Percentiles rank a stretch among this genome's conserved stretches.
These are phyloP conservation scores for Indri indri DNA, from an alignment of 2,113 vertebrate species.

Conservation along the genomic window DNA sequence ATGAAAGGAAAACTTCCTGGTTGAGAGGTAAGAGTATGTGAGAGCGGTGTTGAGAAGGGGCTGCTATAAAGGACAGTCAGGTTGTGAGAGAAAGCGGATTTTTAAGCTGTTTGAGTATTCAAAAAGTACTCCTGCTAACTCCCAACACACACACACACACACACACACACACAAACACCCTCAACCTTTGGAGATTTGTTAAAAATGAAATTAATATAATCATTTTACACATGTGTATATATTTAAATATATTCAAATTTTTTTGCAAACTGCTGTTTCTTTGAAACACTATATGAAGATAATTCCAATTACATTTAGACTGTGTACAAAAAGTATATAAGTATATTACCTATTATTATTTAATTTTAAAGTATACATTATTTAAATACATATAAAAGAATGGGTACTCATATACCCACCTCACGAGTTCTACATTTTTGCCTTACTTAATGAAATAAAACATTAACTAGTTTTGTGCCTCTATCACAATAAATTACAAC, in stretches of 20 bases:
- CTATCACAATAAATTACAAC: background rate
- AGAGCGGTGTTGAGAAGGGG: background rate
- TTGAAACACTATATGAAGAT: background rate
- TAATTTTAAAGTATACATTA: background rate
- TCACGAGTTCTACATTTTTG: background rate
- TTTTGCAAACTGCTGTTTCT: background rate
- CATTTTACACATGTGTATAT: background rate
- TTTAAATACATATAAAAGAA: background rate
- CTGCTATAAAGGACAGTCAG: background rate
- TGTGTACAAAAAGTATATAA: background rate
- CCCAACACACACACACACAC: no score
- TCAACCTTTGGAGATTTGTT: background rate
- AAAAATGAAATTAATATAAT: background rate
- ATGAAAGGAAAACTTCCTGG: background rate
- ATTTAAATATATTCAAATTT: background rate
- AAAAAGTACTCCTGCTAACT: background rate
- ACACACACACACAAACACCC: background rate
- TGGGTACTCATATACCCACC: background rate
- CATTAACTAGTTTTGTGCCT: background rate
- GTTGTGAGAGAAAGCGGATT: background rate
- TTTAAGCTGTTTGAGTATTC: background rate
- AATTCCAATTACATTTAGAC: background rate
- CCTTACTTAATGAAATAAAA: background rate
- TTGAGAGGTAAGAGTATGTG: background rate
- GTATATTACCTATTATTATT: background rate